A percentile compares a stretch with the other conserved stretches of the same genome.
These are phyloP conservation scores for Pomacea canaliculata DNA, from an alignment of 2,888 invertebrate species.

Conservation along the genomic window DNA sequence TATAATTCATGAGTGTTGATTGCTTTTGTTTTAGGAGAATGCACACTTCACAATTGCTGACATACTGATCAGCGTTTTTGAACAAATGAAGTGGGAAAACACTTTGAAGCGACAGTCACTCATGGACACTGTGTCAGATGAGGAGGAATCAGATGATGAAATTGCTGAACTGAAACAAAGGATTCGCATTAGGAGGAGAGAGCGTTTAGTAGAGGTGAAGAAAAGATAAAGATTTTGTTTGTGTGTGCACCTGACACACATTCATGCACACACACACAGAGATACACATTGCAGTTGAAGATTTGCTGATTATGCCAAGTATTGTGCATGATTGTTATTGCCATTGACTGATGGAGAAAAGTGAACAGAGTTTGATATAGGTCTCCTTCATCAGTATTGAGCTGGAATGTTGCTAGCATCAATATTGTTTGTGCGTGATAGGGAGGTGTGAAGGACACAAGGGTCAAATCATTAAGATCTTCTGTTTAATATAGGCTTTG, in stretches of 20 bases:
- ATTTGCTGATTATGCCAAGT: background rate
- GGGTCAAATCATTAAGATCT: no score
- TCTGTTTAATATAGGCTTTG: no score
- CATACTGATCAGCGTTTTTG: conserved; percentile 85
- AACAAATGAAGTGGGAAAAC: conserved; percentile 72
- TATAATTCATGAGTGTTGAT: no score
- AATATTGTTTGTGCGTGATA: no score
- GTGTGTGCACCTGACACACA: background rate
- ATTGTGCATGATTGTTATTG: no score
- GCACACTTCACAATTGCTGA: conserved; percentile 88
- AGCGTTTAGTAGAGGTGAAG: conserved; percentile 64
- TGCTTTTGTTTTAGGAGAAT: conserved; percentile 76
- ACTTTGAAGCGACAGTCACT: conserved; percentile 38
- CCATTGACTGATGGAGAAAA: no score
- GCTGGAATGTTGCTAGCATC: no score
- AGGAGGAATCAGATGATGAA: conserved; percentile 76
- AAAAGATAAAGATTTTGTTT: background rate
- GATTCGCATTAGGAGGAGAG: conserved; percentile 75
- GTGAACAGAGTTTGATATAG: no score
- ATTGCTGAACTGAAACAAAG: conserved; percentile 77
- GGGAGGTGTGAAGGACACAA: no score
- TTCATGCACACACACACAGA: background rate
- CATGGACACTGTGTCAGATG: conserved; percentile 35
- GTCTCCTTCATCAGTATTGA: no score
- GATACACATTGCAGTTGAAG: background rate